Conservation (phyloP, 2,113 vertebrate species). For the Gnathochromis pfefferi region DNA sequence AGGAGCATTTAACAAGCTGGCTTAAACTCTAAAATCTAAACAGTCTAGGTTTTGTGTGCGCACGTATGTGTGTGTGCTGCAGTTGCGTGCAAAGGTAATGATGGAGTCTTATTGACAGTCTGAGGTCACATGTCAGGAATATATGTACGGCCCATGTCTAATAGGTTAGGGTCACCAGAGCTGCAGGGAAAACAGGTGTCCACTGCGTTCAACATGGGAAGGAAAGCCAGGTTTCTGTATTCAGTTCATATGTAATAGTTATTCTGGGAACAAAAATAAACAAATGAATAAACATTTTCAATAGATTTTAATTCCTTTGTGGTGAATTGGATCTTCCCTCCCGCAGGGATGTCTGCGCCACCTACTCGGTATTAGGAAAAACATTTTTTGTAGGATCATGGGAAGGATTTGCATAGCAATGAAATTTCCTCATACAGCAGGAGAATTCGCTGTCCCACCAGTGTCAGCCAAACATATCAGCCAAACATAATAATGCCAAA, state of each 20-base stretch:
- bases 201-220: background rate
- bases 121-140: constrained; percentile 34
- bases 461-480: background rate
- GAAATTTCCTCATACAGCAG: background rate
- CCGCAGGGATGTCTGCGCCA: background rate
- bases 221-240: background rate
- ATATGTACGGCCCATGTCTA: constrained; percentile 15
- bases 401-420: constrained; percentile 34
- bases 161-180: background rate
- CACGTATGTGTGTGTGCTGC: background rate
- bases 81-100: background rate
- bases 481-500: background rate
- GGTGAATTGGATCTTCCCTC: background rate
- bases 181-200: background rate
- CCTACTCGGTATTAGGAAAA: constrained; percentile 24
- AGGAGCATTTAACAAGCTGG: constrained; percentile 35
- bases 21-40: background rate
- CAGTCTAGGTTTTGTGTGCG: background rate
- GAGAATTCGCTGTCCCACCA: background rate
- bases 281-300: background rate
- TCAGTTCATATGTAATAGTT: background rate
- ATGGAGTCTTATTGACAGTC: constrained; percentile 27
- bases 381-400: background rate
- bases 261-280: background rate
- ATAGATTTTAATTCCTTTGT: constrained; percentile 14